Percentiles rank a stretch among this genome's conserved stretches.
These are phyloP conservation scores for Hormiphora californensis DNA, from an alignment of 37 sponge, comb jelly and placozoan genomes.

Conservation along the genomic window DNA sequence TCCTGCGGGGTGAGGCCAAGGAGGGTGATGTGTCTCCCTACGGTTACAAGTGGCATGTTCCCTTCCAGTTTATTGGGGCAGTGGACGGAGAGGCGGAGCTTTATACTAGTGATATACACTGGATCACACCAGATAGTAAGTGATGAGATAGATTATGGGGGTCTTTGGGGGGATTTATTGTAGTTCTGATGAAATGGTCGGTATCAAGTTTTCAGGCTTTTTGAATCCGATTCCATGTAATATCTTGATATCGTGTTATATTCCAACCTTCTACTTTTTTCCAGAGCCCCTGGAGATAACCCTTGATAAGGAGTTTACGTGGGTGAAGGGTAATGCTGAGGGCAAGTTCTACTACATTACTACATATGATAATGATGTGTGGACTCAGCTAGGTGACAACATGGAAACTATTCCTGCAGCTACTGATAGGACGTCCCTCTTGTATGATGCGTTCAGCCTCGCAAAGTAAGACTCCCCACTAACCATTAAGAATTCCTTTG, in stretches of 20 bases:
- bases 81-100: not conserved
- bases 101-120: not conserved
- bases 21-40: not conserved
- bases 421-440: not conserved
- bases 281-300: too few relatives aligned
- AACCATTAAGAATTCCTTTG: too few relatives aligned
- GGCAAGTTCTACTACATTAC: not conserved
- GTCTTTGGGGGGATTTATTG: too few relatives aligned
- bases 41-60: conserved; percentile 33
- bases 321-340: conserved; percentile 3
- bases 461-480: not conserved
- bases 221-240: too few relatives aligned
- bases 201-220: too few relatives aligned
- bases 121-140: not conserved
- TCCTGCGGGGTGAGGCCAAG: not conserved
- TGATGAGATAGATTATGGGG: too few relatives aligned
- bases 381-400: not conserved
- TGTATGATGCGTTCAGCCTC: not conserved
- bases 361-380: not conserved
- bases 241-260: too few relatives aligned
- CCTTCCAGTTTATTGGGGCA: not conserved
- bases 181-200: too few relatives aligned
- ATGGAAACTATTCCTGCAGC: not conserved
- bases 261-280: too few relatives aligned
- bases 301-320: not conserved